phyloP scores from a whole-genome alignment of 2,797 vertebrate genomes.

The Thamnophis elegans region DNA sequence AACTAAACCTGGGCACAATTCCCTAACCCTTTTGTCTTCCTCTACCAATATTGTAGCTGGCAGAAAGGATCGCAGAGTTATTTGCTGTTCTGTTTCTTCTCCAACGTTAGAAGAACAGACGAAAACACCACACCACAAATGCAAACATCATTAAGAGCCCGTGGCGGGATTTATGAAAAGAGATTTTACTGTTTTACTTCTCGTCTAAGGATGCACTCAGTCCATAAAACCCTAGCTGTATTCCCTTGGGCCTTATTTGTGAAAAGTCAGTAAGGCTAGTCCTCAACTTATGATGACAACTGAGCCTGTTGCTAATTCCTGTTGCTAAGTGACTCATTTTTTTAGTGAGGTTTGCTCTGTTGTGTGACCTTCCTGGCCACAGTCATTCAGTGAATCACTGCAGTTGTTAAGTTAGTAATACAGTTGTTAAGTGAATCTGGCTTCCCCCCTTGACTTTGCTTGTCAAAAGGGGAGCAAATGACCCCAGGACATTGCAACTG shows the following conservation, averaged over 20 bases:
- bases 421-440: too few relatives aligned
- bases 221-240: neutral
- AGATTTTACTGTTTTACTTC: constrained; percentile 33
- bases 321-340: neutral
- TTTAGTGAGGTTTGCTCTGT: neutral
- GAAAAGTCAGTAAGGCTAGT: neutral
- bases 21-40: neutral
- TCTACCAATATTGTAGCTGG: neutral
- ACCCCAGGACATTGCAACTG: too few relatives aligned
- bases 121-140: neutral
- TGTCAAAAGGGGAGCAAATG: too few relatives aligned
- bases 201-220: neutral
- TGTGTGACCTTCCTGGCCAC: too few relatives aligned
- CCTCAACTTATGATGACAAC: neutral
- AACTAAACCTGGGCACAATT: neutral
- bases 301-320: neutral
- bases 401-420: too few relatives aligned
- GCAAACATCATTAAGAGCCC: constrained; percentile 20
- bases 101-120: neutral
- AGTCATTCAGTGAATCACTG: too few relatives aligned
- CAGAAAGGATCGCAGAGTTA: neutral
- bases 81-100: constrained; percentile 32
- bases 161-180: constrained; percentile 17
- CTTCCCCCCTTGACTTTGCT: too few relatives aligned
- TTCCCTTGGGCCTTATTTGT: neutral